phyloP scores from a whole-genome alignment of 1,140 invertebrate genomes.

The Manduca sexta region DNA sequence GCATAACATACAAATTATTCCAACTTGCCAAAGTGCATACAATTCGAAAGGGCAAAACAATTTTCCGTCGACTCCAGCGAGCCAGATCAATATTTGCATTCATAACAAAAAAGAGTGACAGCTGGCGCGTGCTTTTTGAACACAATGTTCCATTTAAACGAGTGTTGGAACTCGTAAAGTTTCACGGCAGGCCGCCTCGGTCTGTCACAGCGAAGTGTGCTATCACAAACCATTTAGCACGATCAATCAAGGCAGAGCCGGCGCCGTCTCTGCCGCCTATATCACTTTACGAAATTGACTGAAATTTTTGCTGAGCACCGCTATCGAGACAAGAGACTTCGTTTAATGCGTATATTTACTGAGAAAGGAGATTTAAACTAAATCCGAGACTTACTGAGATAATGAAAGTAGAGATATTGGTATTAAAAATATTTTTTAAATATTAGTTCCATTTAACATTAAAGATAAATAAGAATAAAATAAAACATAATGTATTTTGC shows the following conservation, averaged over 20 bases:
- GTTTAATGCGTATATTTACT: no score
- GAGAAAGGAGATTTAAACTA: no score
- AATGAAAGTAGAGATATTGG: no score
- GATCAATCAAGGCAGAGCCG: conserved; percentile 38
- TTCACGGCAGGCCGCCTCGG: conserved; percentile 31
- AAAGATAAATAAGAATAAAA: no score
- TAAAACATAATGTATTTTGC: no score
- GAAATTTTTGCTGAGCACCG: conserved; percentile 21
- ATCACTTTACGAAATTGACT: conserved; percentile 33
- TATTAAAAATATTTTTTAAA: no score
- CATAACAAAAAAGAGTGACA: conserved; percentile 14
- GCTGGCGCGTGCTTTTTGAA: conserved; percentile 13
- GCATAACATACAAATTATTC: no score
- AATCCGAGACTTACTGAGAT: no score
- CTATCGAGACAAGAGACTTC: conserved; percentile 12
- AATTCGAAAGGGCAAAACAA: no score
- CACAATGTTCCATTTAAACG: conserved; percentile 14
- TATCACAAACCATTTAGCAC: conserved; percentile 42
- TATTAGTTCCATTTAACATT: no score
- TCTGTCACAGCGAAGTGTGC: conserved; percentile 21
- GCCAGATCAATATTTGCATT: conserved; percentile 13
- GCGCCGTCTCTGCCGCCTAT: conserved; percentile 19
- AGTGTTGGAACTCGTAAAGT: conserved; percentile 29
- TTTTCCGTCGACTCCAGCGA: no score
- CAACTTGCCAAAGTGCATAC: no score